Conservation (phyloP, 2,113 vertebrate species). For the Genyomyrus donnyi region DNA sequence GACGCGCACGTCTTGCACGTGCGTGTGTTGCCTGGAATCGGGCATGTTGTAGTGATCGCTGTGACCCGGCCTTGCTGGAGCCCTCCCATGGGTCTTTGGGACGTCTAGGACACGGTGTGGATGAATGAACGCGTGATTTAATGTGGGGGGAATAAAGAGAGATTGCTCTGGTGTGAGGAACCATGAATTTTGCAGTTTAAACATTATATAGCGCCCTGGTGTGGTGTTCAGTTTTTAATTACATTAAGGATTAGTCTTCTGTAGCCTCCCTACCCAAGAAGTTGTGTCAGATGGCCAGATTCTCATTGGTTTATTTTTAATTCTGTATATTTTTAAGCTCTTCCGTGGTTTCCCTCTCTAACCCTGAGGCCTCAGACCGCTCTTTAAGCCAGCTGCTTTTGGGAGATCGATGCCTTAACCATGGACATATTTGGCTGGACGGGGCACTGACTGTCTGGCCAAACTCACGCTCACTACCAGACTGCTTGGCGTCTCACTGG, state of each 20-base stretch:
- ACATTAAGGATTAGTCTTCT: background rate
- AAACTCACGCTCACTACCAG: background rate
- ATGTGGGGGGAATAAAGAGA: background rate
- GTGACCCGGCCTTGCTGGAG: background rate
- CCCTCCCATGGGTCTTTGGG: background rate
- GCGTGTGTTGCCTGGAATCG: background rate
- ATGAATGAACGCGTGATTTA: background rate
- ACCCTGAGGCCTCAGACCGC: background rate
- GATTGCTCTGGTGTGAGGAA: background rate
- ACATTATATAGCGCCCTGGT: background rate
- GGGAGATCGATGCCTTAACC: background rate
- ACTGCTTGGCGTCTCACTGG: background rate
- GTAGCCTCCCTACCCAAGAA: background rate
- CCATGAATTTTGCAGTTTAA: background rate
- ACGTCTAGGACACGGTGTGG: background rate
- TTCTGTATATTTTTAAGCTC: background rate
- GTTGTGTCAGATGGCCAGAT: background rate
- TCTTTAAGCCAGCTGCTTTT: background rate
- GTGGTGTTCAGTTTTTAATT: background rate
- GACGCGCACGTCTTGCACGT: background rate
- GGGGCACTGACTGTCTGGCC: background rate
- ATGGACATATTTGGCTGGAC: background rate
- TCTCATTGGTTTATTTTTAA: background rate
- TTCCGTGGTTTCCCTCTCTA: background rate
- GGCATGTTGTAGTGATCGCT: background rate